Evolutionary conservation across 2,113 vertebrate genomes (phyloP), one percentile per base, ranked within the genome.

Genomic region (Clarias batrachus): DNA sequence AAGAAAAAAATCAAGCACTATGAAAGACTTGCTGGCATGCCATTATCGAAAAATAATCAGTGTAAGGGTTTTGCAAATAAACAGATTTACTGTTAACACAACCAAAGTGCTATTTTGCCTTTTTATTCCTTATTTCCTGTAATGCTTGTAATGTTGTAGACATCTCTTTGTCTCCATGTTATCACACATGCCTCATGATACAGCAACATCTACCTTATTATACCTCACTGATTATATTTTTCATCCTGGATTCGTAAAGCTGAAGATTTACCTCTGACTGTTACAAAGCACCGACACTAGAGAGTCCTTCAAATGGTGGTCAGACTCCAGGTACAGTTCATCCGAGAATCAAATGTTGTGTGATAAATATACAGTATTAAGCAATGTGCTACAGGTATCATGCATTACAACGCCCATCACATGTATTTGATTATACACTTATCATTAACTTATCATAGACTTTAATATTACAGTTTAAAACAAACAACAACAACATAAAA

Each of bases 381-480:
- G 41, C 19, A 76, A 6, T 14, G 48, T 54, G 14, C 23, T 10
- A 1, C 5, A 25, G 19, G 25, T 52, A 25, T 76, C 23, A 23
- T 21, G 41, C 37, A 74, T 48, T 5, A 56, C 16, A n/a, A 16
- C 5, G 17, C 27, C 8, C 12, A 77, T 57, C n/a, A 59, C n/a
- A 79, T 57, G 76, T 9, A 57, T 57, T 17, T 7, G 7, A 30
- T 57, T 10, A 54, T 77, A 13, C n/a, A 56, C 21, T 79, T 21
- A 33, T 37, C n/a, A 54, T 19, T 41, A 30, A 30, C 52, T 83
- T n/a, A 52, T 77, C 16, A 52, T 48, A 80, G 56, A 41, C 48
- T 81, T 79, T 59, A 77, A 68, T 12, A 70, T 87, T 54, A 66
- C 81, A 78, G 16, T 79, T 77, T 59, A 77, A 83, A 19, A 7